phyloP scores from a whole-genome alignment of 2,797 vertebrate genomes.

The Scarus forsteni region DNA sequence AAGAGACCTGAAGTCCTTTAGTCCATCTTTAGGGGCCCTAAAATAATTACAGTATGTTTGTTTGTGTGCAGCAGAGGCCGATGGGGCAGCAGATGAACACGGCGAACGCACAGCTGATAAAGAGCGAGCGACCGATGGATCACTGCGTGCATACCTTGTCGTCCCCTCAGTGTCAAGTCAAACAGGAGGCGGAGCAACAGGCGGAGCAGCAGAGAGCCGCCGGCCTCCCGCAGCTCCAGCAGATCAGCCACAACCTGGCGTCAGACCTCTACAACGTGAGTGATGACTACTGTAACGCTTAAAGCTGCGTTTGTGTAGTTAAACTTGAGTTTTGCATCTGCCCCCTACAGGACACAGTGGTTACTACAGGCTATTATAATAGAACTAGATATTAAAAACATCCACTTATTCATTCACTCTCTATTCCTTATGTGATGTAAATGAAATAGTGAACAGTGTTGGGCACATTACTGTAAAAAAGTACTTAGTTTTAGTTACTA shows the following conservation, averaged over 20 bases:
- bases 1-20: no score
- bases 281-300: slow-evolving; percentile 6
- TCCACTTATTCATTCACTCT: no score
- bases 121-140: slow-evolving; percentile 71
- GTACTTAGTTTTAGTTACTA: no score
- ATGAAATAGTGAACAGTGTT: no score
- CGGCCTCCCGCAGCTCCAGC: slow-evolving; percentile 76
- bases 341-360: background rate
- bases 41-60: background rate
- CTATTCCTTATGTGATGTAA: no score
- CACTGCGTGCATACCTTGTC: slow-evolving; percentile 66
- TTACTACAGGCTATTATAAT: background rate
- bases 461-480: no score
- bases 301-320: background rate
- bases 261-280: slow-evolving; percentile 89
- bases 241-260: slow-evolving; percentile 77
- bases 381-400: no score
- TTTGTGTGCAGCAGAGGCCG: slow-evolving; percentile 34
- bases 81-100: slow-evolving; percentile 40
- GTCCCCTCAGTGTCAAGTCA: slow-evolving; percentile 60
- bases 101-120: slow-evolving; percentile 20
- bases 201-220: slow-evolving; percentile 57
- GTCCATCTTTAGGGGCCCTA: no score
- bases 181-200: slow-evolving; percentile 67
- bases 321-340: background rate